These are phyloP conservation scores for Drosophila virilis DNA, from an alignment of 1,140 invertebrate species.

Conservation along the genomic window DNA sequence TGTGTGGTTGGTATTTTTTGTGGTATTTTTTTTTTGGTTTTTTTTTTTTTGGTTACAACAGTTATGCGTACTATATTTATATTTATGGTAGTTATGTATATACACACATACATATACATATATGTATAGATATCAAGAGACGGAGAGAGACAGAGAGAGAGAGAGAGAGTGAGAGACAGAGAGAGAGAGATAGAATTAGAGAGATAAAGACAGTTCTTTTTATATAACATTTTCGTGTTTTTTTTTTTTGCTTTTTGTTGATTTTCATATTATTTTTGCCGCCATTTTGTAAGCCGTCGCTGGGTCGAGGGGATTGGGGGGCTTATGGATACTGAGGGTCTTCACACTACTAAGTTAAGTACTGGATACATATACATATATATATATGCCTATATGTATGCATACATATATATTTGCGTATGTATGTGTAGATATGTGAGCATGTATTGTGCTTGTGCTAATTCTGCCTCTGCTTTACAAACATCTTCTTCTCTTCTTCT, in stretches of 20 bases:
- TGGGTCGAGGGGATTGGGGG: neutral
- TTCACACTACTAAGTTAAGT: conserved; percentile 23
- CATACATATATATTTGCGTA: conserved; percentile 2
- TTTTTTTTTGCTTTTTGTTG: conserved; percentile 14
- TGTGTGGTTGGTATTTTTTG: conserved; percentile 7
- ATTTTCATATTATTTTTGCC: conserved; percentile 11
- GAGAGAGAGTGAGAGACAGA: conserved; percentile 14
- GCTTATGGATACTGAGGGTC: neutral
- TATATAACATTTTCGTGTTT: conserved; percentile 6
- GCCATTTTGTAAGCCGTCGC: conserved; percentile 5
- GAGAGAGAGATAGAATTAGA: conserved; percentile 10
- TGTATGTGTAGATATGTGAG: conserved; percentile 1
- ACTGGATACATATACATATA: conserved; percentile 5
- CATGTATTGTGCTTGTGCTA: conserved; percentile 23
- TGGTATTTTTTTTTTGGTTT: conserved; percentile 3
- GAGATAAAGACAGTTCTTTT: conserved; percentile 18
- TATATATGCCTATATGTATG: conserved; percentile 2
- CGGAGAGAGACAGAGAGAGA: conserved; percentile 5
- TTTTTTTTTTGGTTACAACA: conserved; percentile 48
- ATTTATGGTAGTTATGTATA: conserved; percentile 18
- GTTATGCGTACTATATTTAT: conserved; percentile 54
- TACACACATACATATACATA: conserved; percentile 22
- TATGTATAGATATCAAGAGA: conserved; percentile 30
- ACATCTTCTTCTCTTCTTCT: conserved; percentile 15
- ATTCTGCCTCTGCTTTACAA: conserved; percentile 9